A percentile compares a stretch with the other conserved stretches of the same genome.
These are phyloP conservation scores for Rallus crepitans DNA, from an alignment of 2,797 vertebrate species.

Conservation along the genomic window DNA sequence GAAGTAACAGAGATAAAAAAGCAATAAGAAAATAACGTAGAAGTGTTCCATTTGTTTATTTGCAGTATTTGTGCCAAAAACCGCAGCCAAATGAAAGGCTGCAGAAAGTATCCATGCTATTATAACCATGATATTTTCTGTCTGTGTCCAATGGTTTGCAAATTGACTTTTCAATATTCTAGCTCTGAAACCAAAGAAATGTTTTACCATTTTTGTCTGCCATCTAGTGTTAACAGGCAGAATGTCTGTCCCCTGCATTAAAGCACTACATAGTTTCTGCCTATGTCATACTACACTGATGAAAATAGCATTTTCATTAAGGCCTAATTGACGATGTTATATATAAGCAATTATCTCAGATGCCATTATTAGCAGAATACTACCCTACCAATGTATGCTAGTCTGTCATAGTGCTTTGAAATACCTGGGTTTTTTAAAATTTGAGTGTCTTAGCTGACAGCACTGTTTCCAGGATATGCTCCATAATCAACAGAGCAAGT, in stretches of 20 bases:
- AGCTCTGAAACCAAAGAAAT: background rate
- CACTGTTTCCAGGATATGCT: background rate
- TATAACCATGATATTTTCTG: background rate
- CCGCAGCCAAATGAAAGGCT: background rate
- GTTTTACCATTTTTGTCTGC: constrained; percentile 65
- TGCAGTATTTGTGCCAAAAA: background rate
- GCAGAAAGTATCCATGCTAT: background rate
- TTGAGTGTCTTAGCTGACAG: background rate
- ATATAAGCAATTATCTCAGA: background rate
- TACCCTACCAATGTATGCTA: background rate
- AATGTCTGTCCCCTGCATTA: background rate
- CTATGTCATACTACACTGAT: background rate
- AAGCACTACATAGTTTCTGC: background rate
- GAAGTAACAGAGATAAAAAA: background rate
- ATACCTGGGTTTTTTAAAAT: accelerated
- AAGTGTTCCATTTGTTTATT: background rate
- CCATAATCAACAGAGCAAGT: background rate
- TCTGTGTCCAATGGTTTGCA: background rate
- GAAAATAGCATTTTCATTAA: background rate
- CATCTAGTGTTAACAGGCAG: constrained; percentile 71
- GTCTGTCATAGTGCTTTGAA: background rate
- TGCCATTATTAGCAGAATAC: background rate
- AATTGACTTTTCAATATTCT: background rate
- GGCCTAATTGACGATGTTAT: background rate
- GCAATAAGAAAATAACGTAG: background rate